A percentile compares a stretch with the other conserved stretches of the same genome.
Conservation (phyloP, 2,113 vertebrate species). For the Garra rufa region DNA sequence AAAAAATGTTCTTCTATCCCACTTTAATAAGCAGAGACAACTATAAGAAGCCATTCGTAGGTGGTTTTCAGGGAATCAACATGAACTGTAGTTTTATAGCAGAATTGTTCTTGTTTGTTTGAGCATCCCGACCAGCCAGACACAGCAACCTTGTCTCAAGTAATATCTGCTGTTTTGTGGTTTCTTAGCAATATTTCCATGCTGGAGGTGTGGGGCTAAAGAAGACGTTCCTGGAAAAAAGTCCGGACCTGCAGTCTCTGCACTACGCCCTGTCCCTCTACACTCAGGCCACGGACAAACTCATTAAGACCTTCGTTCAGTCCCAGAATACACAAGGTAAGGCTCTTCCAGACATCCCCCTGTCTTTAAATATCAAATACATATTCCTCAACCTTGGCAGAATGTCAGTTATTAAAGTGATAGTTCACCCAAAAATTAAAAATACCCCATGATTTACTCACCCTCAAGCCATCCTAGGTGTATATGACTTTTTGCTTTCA, state of each 20-base stretch:
- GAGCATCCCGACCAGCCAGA: background rate
- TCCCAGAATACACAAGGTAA: constrained; percentile 93
- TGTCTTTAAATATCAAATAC: background rate
- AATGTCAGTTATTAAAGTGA: background rate
- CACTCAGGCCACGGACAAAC: constrained; percentile 96
- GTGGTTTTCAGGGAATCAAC: background rate
- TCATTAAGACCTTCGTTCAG: constrained; percentile 97
- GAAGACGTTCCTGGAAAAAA: constrained; percentile 98
- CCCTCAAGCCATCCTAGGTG: no score
- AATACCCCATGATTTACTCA: background rate
- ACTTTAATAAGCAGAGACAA: background rate
- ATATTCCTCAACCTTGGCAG: background rate
- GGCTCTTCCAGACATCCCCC: background rate
- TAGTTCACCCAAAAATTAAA: background rate
- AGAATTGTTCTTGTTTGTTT: background rate
- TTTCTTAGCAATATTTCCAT: constrained; percentile 95
- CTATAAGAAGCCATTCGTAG: background rate
- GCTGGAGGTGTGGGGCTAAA: constrained; percentile 96
- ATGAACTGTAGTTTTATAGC: background rate
- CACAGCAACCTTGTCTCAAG: background rate
- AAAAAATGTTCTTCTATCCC: background rate
- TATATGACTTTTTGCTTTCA: no score
- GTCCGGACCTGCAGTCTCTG: constrained; percentile 91
- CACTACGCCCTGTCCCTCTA: constrained; percentile 97
- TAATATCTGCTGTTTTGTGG: background rate